Percentiles rank a stretch among this genome's conserved stretches.
These are phyloP conservation scores for Eupsilia transversa DNA, from an alignment of 2,888 invertebrate genomes.

Conservation along the genomic window DNA sequence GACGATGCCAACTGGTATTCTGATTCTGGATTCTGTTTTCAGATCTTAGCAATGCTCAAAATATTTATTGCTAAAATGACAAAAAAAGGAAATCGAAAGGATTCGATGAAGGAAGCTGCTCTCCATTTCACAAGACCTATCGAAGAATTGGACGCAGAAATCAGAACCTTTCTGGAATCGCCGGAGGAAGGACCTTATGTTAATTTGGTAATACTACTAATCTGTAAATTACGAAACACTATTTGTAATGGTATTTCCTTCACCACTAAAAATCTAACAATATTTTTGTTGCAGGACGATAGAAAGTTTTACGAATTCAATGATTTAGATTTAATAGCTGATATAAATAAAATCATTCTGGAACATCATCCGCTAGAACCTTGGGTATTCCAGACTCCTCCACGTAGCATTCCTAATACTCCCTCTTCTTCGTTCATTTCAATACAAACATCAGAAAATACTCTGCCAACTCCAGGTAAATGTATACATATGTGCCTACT, in stretches of 20 bases:
- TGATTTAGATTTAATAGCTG: constrained; percentile 69
- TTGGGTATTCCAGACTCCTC: constrained; percentile 59
- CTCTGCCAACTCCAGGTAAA: constrained; percentile 85
- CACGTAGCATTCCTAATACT: constrained; percentile 71
- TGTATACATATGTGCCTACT: background rate
- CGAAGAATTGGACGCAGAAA: constrained; percentile 74
- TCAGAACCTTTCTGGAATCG: constrained; percentile 72
- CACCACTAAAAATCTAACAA: background rate
- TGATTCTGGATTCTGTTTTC: too few species aligned
- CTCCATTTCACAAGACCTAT: constrained; percentile 76
- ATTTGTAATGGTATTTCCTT: background rate
- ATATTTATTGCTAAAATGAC: constrained; percentile 76
- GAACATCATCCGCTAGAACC: constrained; percentile 72
- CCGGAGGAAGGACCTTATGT: constrained; percentile 68
- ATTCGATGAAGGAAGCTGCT: constrained; percentile 74
- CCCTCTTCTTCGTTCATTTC: constrained; percentile 85
- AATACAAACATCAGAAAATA: constrained; percentile 80
- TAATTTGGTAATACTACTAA: constrained; percentile 63
- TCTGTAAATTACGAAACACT: background rate
- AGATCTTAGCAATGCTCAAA: constrained; percentile 80
- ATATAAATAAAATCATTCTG: constrained; percentile 73
- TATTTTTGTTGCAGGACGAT: constrained; percentile 37
- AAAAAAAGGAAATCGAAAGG: constrained; percentile 70
- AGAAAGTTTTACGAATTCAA: constrained; percentile 65
- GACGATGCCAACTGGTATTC: too few species aligned